phyloP scores from a whole-genome alignment of 2,888 invertebrate species.

The Ornithoptera alexandrae region DNA sequence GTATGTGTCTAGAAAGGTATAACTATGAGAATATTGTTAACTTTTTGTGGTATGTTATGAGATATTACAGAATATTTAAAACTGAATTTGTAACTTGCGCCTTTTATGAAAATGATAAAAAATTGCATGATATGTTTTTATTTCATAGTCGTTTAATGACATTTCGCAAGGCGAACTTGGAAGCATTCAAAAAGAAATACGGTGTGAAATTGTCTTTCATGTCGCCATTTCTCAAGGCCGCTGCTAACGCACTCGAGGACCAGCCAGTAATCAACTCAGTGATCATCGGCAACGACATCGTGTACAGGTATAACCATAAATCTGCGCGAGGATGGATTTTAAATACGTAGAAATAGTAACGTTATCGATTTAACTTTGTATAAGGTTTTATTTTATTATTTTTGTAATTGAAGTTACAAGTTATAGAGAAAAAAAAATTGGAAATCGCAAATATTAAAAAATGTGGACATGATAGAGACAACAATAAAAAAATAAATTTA shows the following conservation, averaged over 20 bases:
- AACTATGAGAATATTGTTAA: too few relatives aligned
- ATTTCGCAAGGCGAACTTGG: constrained; percentile 93
- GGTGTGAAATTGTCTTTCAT: constrained; percentile 98
- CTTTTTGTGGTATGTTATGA: too few relatives aligned
- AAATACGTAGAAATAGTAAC: background rate
- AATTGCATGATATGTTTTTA: background rate
- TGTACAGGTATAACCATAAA: constrained; percentile 68
- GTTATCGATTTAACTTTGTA: background rate
- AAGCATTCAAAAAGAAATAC: constrained; percentile 94
- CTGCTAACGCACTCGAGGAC: constrained; percentile 97
- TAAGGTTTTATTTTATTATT: background rate
- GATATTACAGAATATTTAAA: background rate
- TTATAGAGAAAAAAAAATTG: too few relatives aligned
- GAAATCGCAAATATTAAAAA: too few relatives aligned
- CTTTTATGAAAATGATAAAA: background rate
- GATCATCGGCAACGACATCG: constrained; percentile 90
- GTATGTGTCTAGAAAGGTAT: too few relatives aligned
- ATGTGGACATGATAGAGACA: too few relatives aligned
- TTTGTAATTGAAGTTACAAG: too few relatives aligned
- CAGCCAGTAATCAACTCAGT: constrained; percentile 99
- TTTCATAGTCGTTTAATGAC: constrained; percentile 88
- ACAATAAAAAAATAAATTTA: too few relatives aligned
- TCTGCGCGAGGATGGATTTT: background rate
- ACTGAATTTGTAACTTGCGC: background rate
- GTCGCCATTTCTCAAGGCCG: constrained; percentile 98